These are phyloP conservation scores for Phlogophora meticulosa DNA, from an alignment of 2,888 invertebrate species.

Conservation along the genomic window DNA sequence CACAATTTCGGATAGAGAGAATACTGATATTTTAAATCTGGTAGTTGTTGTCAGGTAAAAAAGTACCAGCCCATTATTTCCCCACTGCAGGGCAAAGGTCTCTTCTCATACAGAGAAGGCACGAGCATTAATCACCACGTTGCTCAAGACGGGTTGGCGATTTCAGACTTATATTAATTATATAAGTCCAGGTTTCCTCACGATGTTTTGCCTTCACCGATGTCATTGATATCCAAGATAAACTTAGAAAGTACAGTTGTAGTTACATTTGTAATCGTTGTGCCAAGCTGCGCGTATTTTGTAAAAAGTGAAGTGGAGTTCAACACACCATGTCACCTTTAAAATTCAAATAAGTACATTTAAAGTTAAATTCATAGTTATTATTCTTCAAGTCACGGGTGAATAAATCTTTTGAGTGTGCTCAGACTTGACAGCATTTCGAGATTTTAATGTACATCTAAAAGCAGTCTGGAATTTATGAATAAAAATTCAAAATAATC, in stretches of 20 bases:
- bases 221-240: too few species aligned
- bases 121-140: too few species aligned
- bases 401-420: slow-evolving; percentile 38
- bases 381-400: slow-evolving; percentile 44
- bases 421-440: slow-evolving; percentile 26
- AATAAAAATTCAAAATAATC: slow-evolving; percentile 18
- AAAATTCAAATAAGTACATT: slow-evolving; percentile 47
- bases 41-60: background rate
- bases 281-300: background rate
- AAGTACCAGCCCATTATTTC: too few species aligned
- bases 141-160: too few species aligned
- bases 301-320: background rate
- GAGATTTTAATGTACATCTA: slow-evolving; percentile 11
- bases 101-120: too few species aligned
- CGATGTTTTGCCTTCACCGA: too few species aligned
- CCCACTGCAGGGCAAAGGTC: too few species aligned
- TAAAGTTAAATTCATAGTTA: slow-evolving; percentile 29
- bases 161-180: too few species aligned
- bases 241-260: too few species aligned
- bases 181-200: too few species aligned
- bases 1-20: background rate
- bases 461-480: slow-evolving; percentile 6
- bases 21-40: background rate
- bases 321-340: slow-evolving; percentile 14
- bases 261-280: background rate